phyloP scores from a whole-genome alignment of 1,140 invertebrate genomes.

The Ganaspis sp. region DNA sequence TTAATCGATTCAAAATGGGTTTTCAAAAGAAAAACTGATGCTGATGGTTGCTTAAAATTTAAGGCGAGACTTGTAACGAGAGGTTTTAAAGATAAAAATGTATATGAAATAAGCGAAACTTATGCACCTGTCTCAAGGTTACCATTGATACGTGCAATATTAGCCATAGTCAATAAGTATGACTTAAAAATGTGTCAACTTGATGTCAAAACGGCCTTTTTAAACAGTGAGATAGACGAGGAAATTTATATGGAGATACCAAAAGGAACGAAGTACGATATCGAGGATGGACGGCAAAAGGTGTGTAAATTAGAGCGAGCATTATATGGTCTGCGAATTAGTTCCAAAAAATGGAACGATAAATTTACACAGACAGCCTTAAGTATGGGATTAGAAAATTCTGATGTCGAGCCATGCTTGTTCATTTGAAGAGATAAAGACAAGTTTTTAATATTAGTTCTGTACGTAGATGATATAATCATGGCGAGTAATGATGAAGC shows the following conservation, averaged over 20 bases:
- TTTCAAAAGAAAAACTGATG: too few relatives aligned
- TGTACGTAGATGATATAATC: constrained; percentile 26
- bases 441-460: constrained; percentile 15
- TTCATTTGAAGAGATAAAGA: too few relatives aligned
- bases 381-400: too few relatives aligned
- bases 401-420: too few relatives aligned
- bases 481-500: constrained; percentile 24
- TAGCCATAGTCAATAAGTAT: constrained; percentile 7
- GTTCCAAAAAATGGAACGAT: background rate
- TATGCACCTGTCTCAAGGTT: background rate
- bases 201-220: background rate
- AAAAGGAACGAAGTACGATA: background rate
- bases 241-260: constrained; percentile 27
- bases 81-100: too few relatives aligned
- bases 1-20: too few relatives aligned
- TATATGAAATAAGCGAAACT: too few relatives aligned
- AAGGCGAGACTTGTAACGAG: too few relatives aligned
- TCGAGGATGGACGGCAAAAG: background rate
- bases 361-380: too few relatives aligned
- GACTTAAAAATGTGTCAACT: too few relatives aligned
- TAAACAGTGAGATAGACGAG: background rate
- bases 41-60: too few relatives aligned
- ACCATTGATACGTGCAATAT: background rate
- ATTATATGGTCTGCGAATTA: constrained; percentile 32
- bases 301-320: constrained; percentile 26